Evolutionary conservation across 2,888 invertebrate genomes (phyloP).

Genomic region (Ligdia adustata): DNA sequence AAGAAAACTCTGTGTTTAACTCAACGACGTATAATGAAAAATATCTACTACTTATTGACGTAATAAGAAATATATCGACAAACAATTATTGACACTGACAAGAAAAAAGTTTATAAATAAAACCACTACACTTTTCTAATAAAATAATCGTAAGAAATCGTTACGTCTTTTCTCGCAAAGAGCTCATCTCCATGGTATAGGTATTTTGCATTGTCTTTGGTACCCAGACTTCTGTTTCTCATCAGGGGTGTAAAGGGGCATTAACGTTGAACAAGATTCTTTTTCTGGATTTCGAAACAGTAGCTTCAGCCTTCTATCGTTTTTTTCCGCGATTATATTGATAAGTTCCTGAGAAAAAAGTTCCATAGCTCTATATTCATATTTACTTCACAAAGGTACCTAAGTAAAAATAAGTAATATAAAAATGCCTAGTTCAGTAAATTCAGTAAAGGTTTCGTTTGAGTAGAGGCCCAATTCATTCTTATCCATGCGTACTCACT

Average conservation of each 20-base stretch:
- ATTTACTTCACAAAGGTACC: too few species aligned
- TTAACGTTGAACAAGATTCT: slow-evolving; percentile 35
- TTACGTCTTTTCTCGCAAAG: background rate
- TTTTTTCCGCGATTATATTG: slow-evolving; percentile 52
- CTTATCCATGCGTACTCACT: too few species aligned
- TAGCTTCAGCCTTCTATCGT: slow-evolving; percentile 50
- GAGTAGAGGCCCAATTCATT: too few species aligned
- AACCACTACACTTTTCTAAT: slow-evolving; percentile 11
- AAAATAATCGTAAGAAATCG: background rate
- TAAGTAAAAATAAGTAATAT: background rate
- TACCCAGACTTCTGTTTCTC: background rate
- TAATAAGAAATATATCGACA: slow-evolving; percentile 32
- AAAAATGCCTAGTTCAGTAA: too few species aligned
- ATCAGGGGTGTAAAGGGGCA: slow-evolving; percentile 18
- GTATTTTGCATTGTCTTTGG: slow-evolving; percentile 18
- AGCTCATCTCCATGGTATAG: slow-evolving; percentile 49
- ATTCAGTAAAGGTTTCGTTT: too few species aligned
- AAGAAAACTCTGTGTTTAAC: slow-evolving; percentile 25
- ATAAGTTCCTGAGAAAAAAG: slow-evolving; percentile 56
- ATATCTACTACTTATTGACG: slow-evolving; percentile 49
- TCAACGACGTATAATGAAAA: slow-evolving; percentile 42
- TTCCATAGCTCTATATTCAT: too few species aligned
- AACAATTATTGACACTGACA: slow-evolving; percentile 2
- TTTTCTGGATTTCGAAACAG: slow-evolving; percentile 48
- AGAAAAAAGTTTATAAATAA: slow-evolving; percentile 1